These are phyloP conservation scores for Hymenochirus boettgeri DNA, from an alignment of 2,113 vertebrate species.

Conservation along the genomic window DNA sequence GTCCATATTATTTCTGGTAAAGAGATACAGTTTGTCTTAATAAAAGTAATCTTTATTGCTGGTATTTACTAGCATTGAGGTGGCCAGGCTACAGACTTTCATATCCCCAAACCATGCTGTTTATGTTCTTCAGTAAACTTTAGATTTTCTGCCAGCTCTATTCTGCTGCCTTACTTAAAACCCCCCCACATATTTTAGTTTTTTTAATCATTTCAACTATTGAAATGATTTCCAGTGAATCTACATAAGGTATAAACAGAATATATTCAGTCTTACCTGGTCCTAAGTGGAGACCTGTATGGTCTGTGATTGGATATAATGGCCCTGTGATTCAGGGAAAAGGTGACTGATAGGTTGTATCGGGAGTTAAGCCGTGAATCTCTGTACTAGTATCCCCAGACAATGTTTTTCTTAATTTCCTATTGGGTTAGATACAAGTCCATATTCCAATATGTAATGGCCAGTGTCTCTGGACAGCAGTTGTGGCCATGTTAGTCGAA, in stretches of 20 bases:
- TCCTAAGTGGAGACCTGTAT: conserved; percentile 70
- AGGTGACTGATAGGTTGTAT: conserved; percentile 79
- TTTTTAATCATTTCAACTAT: too few species aligned
- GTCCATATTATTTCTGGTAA: conserved; percentile 75
- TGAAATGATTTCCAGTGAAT: too few species aligned
- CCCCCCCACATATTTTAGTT: too few species aligned
- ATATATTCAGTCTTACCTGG: conserved; percentile 76
- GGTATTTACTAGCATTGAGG: too few species aligned
- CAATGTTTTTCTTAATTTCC: conserved; percentile 58
- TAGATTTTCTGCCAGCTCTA: too few species aligned
- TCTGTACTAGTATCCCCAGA: conserved; percentile 59
- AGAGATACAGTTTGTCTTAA: too few species aligned
- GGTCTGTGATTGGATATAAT: conserved; percentile 60
- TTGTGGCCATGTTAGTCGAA: conserved; percentile 76
- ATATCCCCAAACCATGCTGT: too few species aligned
- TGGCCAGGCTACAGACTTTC: too few species aligned
- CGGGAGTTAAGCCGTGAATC: conserved; percentile 66
- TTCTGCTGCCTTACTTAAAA: too few species aligned
- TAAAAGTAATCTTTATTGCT: too few species aligned
- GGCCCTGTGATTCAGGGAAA: conserved; percentile 71
- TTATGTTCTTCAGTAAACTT: too few species aligned
- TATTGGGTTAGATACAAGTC: conserved; percentile 30
- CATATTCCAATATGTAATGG: conserved; percentile 72
- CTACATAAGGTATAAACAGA: too few species aligned
- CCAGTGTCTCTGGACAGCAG: conserved; percentile 65